Conservation (phyloP, 2,113 vertebrate species). For the Copsychus sechellarum region DNA sequence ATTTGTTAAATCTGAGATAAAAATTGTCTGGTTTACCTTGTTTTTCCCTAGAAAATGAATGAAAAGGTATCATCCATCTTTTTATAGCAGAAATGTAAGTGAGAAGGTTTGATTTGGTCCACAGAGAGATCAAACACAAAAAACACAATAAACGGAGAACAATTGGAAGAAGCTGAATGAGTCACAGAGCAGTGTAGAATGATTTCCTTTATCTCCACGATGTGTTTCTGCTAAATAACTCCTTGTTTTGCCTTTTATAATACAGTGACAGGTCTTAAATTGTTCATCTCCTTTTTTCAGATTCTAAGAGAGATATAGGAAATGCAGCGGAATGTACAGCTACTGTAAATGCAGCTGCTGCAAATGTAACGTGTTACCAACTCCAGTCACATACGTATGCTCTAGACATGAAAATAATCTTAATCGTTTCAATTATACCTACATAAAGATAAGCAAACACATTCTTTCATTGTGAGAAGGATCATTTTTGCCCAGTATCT, state of each 20-base stretch:
- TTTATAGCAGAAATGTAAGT: not conserved
- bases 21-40: not conserved
- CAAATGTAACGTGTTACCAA: not conserved
- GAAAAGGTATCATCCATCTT: conserved; percentile 8
- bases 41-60: not conserved
- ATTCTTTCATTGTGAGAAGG: not conserved
- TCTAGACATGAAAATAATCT: not conserved
- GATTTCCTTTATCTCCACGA: not conserved
- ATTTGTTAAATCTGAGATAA: not conserved
- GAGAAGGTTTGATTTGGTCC: not conserved
- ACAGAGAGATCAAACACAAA: not conserved
- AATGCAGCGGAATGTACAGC: not conserved
- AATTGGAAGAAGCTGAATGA: conserved; percentile 7
- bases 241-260: conserved; percentile 21
- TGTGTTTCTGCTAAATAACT: conserved; percentile 38
- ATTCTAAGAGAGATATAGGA: not conserved
- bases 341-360: not conserved
- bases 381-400: not conserved
- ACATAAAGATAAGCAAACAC: not conserved
- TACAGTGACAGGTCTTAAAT: not conserved
- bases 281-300: not conserved
- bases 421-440: not conserved
- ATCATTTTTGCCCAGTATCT: not conserved
- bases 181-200: not conserved
- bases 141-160: conserved; percentile 4